Percentiles rank a stretch among this genome's conserved stretches.
Conservation (phyloP, 2,113 vertebrate genomes). For the Salvator merianae region DNA sequence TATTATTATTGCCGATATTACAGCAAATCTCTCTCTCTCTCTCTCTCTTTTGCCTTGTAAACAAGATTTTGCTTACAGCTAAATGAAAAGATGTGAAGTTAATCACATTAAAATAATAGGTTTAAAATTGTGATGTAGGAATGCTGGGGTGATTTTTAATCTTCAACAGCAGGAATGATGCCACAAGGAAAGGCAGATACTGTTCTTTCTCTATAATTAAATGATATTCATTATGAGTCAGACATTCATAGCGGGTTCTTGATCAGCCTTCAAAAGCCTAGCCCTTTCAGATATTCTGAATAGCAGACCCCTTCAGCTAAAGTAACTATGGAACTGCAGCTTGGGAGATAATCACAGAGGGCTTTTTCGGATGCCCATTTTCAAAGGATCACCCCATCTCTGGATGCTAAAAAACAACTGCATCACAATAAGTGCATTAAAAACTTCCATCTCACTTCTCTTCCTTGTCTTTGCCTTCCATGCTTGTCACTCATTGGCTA, state of each 20-base stretch:
- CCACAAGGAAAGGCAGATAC: conserved; percentile 78
- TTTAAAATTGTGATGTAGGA: conserved; percentile 86
- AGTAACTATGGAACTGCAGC: too few species aligned
- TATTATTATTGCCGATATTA: conserved; percentile 85
- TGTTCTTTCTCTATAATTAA: conserved; percentile 79
- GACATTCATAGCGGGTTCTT: conserved; percentile 60
- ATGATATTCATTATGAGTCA: conserved; percentile 78
- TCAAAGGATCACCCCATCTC: too few species aligned
- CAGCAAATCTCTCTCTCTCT: conserved; percentile 74
- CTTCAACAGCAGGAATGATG: conserved; percentile 75
- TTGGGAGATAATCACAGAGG: too few species aligned
- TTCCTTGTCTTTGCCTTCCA: too few species aligned
- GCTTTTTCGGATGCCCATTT: too few species aligned
- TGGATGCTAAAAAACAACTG: too few species aligned
- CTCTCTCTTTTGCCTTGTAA: conserved; percentile 77
- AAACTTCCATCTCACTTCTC: too few species aligned
- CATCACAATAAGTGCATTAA: too few species aligned
- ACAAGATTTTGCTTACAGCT: conserved; percentile 85
- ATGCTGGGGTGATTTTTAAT: conserved; percentile 80
- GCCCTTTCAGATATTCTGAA: too few species aligned
- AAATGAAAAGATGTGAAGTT: conserved; percentile 84
- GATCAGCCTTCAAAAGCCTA: conserved; percentile 7
- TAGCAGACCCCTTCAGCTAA: too few species aligned
- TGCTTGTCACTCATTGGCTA: too few species aligned
- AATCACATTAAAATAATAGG: conserved; percentile 85